phyloP scores from a whole-genome alignment of 1,140 invertebrate species.

The Heliconius himera region DNA sequence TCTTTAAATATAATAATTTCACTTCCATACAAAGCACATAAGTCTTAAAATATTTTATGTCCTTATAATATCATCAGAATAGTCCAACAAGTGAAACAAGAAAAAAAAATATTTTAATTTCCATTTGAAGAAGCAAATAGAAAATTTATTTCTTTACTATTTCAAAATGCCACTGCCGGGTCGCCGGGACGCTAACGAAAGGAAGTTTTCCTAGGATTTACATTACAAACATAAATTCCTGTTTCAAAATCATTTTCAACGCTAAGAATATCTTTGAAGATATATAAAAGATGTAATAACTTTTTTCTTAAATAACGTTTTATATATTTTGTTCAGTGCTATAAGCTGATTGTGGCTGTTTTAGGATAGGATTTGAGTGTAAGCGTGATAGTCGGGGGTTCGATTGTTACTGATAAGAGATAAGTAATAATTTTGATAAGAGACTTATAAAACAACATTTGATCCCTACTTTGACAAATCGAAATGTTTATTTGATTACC shows the following conservation, averaged over 20 bases:
- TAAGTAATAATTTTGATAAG: too few species aligned
- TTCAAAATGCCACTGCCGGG: neutral
- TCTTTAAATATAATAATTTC: neutral
- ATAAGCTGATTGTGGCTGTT: too few species aligned
- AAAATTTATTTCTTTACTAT: neutral
- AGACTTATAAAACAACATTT: too few species aligned
- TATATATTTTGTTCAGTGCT: too few species aligned
- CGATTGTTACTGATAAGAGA: too few species aligned
- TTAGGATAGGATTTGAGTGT: too few species aligned
- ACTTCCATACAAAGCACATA: too few species aligned
- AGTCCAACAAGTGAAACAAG: neutral
- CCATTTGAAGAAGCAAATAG: neutral
- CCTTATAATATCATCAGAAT: too few species aligned
- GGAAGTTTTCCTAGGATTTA: constrained; percentile 12
- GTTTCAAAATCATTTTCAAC: neutral
- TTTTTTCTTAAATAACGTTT: neutral
- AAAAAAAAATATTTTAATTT: neutral
- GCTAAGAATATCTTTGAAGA: neutral
- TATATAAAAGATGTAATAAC: constrained; percentile 1
- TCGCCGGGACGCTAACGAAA: neutral
- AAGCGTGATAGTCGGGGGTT: too few species aligned
- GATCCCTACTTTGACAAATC: too few species aligned
- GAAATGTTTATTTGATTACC: too few species aligned
- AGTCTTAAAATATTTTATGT: too few species aligned
- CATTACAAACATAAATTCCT: neutral